These are phyloP conservation scores for Garrulus glandarius DNA, from an alignment of 2,797 vertebrate species.

Conservation along the genomic window DNA sequence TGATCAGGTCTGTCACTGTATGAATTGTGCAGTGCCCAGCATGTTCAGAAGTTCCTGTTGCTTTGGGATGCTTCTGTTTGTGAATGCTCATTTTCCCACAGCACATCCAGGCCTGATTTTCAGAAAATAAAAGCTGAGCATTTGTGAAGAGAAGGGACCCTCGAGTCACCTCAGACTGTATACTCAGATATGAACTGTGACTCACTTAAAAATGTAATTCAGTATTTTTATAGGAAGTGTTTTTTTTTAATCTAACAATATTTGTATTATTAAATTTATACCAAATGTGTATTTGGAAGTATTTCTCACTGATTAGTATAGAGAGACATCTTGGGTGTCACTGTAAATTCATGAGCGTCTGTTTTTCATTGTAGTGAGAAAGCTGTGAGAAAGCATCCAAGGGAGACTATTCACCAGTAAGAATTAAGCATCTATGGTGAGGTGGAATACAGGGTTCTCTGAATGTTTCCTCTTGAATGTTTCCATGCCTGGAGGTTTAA, in stretches of 20 bases:
- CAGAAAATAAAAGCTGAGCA: neutral
- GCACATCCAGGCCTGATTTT: neutral
- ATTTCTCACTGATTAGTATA: conserved; percentile 5
- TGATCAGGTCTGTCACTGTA: neutral
- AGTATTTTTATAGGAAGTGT: neutral
- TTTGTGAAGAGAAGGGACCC: neutral
- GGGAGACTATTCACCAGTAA: neutral
- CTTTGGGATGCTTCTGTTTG: neutral
- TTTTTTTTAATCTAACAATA: neutral
- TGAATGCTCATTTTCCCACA: neutral
- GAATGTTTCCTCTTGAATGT: neutral
- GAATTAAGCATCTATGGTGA: neutral
- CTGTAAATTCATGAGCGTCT: conserved; percentile 33
- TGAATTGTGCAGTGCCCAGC: neutral
- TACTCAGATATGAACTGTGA: neutral
- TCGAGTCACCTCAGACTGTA: neutral
- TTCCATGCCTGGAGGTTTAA: neutral
- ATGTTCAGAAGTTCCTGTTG: neutral
- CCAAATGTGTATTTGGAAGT: conserved; percentile 47
- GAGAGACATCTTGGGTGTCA: conserved; percentile 29
- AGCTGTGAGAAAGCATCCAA: conserved; percentile 14
- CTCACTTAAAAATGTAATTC: neutral
- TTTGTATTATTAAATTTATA: conserved; percentile 48
- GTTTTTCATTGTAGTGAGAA: conserved; percentile 19
- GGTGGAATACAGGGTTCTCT: neutral